Conservation (phyloP, 2,797 vertebrate genomes). For the Petrocephalus sullivani region DNA sequence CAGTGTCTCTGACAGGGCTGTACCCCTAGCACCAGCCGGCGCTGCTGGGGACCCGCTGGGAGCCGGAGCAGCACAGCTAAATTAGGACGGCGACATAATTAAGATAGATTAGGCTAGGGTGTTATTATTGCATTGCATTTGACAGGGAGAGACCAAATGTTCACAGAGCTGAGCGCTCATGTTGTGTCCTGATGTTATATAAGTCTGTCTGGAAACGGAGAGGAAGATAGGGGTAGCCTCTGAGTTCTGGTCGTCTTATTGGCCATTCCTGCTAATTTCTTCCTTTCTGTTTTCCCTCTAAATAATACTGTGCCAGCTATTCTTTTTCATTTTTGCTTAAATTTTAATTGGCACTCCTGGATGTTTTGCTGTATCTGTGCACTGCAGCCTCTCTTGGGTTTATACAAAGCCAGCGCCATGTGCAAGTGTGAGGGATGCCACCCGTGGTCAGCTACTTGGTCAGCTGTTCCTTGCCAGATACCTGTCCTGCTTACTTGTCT, state of each 20-base stretch:
- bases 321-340: neutral
- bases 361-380: neutral
- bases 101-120: conserved; percentile 41
- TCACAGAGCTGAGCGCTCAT: conserved; percentile 11
- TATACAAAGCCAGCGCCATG: neutral
- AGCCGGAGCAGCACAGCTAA: conserved; percentile 23
- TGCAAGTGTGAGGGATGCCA: neutral
- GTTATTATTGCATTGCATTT: conserved; percentile 28
- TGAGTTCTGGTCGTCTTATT: neutral
- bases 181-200: conserved; percentile 19
- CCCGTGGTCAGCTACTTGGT: neutral
- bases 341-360: neutral
- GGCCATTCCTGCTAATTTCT: neutral
- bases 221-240: neutral
- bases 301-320: neutral
- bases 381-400: neutral
- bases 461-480: neutral
- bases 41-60: conserved; percentile 25
- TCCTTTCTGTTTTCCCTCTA: neutral
- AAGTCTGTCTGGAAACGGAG: conserved; percentile 15
- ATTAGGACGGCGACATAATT: conserved; percentile 44
- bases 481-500: neutral
- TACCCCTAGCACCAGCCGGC: neutral
- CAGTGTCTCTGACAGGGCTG: neutral
- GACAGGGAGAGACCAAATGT: conserved; percentile 17